Percentiles rank a stretch among this genome's conserved stretches.
Evolutionary conservation across 2,888 invertebrate genomes (phyloP).

Genomic region (Lycaena phlaeas): DNA sequence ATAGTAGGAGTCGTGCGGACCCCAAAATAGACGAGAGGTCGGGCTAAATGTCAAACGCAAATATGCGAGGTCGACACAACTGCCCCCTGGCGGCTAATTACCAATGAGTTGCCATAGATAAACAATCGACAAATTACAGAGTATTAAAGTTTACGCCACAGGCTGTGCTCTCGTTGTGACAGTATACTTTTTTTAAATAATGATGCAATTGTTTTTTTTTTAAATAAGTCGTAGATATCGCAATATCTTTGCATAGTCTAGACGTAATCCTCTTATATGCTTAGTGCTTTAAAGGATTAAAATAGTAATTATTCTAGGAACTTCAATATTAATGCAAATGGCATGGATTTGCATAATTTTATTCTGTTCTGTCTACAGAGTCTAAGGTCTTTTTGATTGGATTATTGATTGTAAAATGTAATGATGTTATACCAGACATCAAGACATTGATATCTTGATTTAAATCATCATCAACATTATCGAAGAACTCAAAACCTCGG

Average conservation of each 20-base stretch:
- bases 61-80: conserved; percentile 39
- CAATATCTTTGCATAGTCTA: not conserved
- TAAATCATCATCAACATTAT: too few species aligned
- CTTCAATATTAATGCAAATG: too few species aligned
- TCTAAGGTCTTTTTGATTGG: too few species aligned
- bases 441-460: too few species aligned
- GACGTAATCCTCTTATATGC: conserved; percentile 1
- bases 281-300: not conserved
- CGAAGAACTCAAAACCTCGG: too few species aligned
- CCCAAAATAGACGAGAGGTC: conserved; percentile 63
- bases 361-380: too few species aligned
- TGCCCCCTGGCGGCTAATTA: conserved; percentile 34
- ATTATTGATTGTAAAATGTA: too few species aligned
- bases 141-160: conserved; percentile 17
- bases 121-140: conserved; percentile 24
- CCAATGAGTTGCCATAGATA: conserved; percentile 20
- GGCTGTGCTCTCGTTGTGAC: conserved; percentile 11
- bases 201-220: not conserved
- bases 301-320: too few species aligned
- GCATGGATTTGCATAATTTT: too few species aligned
- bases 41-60: conserved; percentile 67
- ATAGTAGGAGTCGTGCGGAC: conserved; percentile 50
- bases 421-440: too few species aligned
- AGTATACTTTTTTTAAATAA: not conserved
- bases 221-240: not conserved